These are phyloP conservation scores for Cryptus armator DNA, from an alignment of 2,888 invertebrate species.

Conservation along the genomic window DNA sequence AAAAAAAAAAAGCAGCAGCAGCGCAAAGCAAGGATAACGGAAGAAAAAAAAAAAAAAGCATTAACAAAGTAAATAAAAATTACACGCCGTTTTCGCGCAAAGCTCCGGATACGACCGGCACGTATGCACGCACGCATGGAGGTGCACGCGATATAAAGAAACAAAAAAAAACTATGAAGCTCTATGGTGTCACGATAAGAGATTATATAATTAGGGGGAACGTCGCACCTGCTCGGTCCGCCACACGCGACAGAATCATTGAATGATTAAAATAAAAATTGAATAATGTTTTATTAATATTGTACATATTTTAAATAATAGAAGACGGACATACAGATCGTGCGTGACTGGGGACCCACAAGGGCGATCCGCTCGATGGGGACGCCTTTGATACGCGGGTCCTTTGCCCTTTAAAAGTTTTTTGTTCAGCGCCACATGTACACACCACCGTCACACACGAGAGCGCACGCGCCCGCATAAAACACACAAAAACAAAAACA, in stretches of 20 bases:
- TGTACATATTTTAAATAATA: slow-evolving; percentile 84
- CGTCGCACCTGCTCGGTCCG: slow-evolving; percentile 79
- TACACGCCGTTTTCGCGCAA: slow-evolving; percentile 8
- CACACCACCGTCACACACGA: slow-evolving; percentile 58
- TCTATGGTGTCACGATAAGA: slow-evolving; percentile 34
- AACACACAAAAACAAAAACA: slow-evolving; percentile 32
- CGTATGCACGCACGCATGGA: slow-evolving; percentile 2
- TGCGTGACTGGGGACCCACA: slow-evolving; percentile 79
- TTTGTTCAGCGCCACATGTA: slow-evolving; percentile 78
- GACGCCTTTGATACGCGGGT: slow-evolving; percentile 72
- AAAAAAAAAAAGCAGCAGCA: not conserved
- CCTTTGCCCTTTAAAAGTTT: slow-evolving; percentile 78
- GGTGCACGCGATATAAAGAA: slow-evolving; percentile 37
- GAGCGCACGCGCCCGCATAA: slow-evolving; percentile 64
- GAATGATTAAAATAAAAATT: slow-evolving; percentile 77
- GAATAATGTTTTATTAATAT: slow-evolving; percentile 81
- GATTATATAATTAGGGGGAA: slow-evolving; percentile 51
- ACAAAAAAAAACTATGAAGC: slow-evolving; percentile 57
- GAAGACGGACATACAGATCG: slow-evolving; percentile 81
- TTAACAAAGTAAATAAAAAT: not conserved
- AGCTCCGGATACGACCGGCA: slow-evolving; percentile 7
- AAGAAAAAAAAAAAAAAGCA: slow-evolving; percentile 2
- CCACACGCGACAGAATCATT: slow-evolving; percentile 79
- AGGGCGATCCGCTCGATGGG: slow-evolving; percentile 68
- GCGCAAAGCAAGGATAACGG: not conserved